Evolutionary conservation across 2,113 vertebrate genomes (phyloP), one percentile per base, ranked within the genome.

Genomic region (Albula glossodonta): DNA sequence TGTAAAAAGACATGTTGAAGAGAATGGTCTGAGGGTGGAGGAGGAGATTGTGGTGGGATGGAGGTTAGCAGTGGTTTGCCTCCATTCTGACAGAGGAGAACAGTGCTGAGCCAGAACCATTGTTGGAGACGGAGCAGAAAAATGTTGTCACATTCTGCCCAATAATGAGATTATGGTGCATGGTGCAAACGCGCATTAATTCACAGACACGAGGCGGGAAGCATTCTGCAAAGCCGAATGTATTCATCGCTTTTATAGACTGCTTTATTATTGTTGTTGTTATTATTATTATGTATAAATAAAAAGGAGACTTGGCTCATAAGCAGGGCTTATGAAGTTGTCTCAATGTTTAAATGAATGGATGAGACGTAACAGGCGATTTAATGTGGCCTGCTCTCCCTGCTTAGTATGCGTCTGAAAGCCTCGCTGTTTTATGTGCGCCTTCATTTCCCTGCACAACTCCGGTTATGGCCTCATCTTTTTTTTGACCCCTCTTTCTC

Each of bases 321-420:
- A 15, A 66, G 60, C 60, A 22, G 60, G 60, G 60, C 60, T 66
- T 66, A 66, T 66, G 60, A 66, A 66, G 60, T 66, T 22, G 60
- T 66, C 60, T 66, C 60, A 3, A 19, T 15, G 60, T 22, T 15
- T 22, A 85, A 50, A 78, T 0, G 51, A 41, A 77, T 84, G 17
- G 50, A 8, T 80, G n/a, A 80, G 31, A 80, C 41, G n/a, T 17
- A 41, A 41, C 31, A 41, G 31, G 31, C 31, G 31, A 41, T 41
- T 41, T 41, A 41, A 41, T 41, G 31, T 41, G 31, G 31, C 31
- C 31, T 41, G 31, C 48, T 25, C 25, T 15, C 48, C 51, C 83
- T 84, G 83, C 50, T 77, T 84, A 74, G 83, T 52, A 84, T 84
- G 63, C 83, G 50, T 31, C 63, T 57, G 13, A 66, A 12, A 22